Base-by-base conservation (phyloP, 2,113 vertebrate genomes). In the Mastomys natalensis region DNA sequence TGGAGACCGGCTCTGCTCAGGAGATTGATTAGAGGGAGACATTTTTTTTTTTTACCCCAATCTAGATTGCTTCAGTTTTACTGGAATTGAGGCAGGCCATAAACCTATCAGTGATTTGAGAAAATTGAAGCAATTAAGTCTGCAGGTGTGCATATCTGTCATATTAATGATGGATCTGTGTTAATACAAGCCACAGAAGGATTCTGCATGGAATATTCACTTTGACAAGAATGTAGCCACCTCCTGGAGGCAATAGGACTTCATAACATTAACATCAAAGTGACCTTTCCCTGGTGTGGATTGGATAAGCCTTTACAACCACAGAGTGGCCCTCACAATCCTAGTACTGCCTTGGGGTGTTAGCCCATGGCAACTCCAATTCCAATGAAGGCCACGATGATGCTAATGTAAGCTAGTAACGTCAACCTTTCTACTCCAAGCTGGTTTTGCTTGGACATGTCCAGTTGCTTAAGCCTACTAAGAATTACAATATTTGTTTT, bases 51-150 rank as follows among this genome's bases (percentile, higher is more conserved):
- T 96, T 91, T 53, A 7, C 43, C 98, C 97, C 94, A 97, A 98
- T 98, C 98, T 97, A 97, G 98, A 98, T 93, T 98, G 95, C 95
- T 98, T 98, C 97, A 96, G 97, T 98, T 98, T 98, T 98, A 98
- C 97, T 98, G 96, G 98, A 98, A 98, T 97, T 86, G 97, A 98
- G 97, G 2, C 91, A 77, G 92, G 96, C 78, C 96, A 98, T 98
- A 98, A 98, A 98, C 98, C 98, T 98, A 96, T 92, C 80, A 1
- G 70, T 0, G 87, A 97, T 98, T 97, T 90, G 96, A 94, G 86
- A 98, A 98, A 98, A 98, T 97, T 91, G 97, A 97, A 98, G 97
- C 97, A 98, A 98, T 98, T 98, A 98, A 98, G 97, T 74, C 97
- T 98, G 96, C 98, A 98, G 98, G 98, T 98, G 98, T 95, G 97